These are phyloP conservation scores for Bothrops jararaca DNA, from an alignment of 2,113 vertebrate species.

Conservation along the genomic window DNA sequence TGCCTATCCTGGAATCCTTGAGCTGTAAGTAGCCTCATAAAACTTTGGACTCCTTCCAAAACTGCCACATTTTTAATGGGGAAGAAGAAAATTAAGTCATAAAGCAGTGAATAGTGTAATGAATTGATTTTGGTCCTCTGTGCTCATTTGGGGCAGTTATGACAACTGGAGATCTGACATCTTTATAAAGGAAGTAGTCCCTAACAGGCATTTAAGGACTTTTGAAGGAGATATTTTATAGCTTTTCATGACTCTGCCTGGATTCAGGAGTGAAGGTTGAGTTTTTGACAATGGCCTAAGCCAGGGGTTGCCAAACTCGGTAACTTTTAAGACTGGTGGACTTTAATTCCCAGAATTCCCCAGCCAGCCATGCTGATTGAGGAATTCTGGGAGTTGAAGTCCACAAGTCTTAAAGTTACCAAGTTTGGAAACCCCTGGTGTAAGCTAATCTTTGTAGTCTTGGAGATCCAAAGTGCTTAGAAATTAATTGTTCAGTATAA, in stretches of 20 bases:
- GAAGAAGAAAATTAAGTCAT: background rate
- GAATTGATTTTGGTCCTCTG: background rate
- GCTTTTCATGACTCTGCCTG: background rate
- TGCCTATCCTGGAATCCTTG: background rate
- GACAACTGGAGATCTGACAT: background rate
- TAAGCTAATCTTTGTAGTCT: background rate
- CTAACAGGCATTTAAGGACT: background rate
- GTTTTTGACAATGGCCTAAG: background rate
- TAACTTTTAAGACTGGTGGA: background rate
- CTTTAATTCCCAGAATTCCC: background rate
- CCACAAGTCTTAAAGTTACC: background rate
- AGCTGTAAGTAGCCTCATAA: background rate
- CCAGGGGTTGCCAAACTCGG: background rate
- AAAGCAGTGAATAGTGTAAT: background rate
- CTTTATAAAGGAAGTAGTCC: background rate
- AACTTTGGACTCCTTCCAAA: background rate
- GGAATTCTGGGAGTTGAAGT: background rate
- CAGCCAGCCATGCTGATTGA: background rate
- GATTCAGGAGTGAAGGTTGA: background rate
- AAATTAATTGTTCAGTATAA: background rate
- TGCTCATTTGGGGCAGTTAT: background rate
- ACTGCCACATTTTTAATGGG: background rate
- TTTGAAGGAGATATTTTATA: background rate
- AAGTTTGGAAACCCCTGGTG: background rate
- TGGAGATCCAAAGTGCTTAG: background rate